Evolutionary conservation across 2,113 vertebrate genomes (phyloP), one percentile per base, ranked within the genome.

Genomic region (Microcebus lehilahytsara): DNA sequence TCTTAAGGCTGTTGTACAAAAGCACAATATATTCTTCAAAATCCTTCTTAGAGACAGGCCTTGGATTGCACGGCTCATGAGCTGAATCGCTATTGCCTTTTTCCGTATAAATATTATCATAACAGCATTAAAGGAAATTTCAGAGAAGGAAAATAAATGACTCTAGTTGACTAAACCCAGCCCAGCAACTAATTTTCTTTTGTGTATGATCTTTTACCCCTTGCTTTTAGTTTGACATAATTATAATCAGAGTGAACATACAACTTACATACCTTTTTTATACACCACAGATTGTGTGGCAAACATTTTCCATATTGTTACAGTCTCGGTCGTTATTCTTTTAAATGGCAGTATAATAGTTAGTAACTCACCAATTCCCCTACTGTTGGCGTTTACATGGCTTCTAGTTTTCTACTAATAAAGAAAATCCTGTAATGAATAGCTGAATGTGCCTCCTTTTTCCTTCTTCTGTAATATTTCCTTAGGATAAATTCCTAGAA

Each of bases 171-270:
- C 88, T 84, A 96, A 95, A 87, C 74, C 67, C 46, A 92, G 20
- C 17, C 89, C 56, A 53, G 96, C 49, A 97, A 96, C 74, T 87
- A 86, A 87, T 96, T 96, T 96, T 79, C 67, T 86, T 95, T 53
- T 37, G 34, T 40, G 64, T 60, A 92, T 75, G 92, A 16, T 60
- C 67, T 87, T 95, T 93, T 40, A 87, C 80, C 64, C 42, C 30
- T 93, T 58, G 69, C 66, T 89, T 37, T 64, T 8, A 89, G 32
- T 34, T 89, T 86, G 34, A 77, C 5, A 22, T 74, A 83, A 96
- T 95, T 83, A 91, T 86, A 92, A 95, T 87, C 80, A 77, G 74
- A 87, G 37, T 75, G 62, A 95, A 87, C 46, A 81, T 51, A 51
- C 34, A 85, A 83, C 56, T 77, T 71, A 60, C 49, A 75, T 69